Percentiles rank a stretch among this genome's conserved stretches.
phyloP scores from a whole-genome alignment of 2,113 vertebrate genomes.

The Aphelocoma coerulescens region DNA sequence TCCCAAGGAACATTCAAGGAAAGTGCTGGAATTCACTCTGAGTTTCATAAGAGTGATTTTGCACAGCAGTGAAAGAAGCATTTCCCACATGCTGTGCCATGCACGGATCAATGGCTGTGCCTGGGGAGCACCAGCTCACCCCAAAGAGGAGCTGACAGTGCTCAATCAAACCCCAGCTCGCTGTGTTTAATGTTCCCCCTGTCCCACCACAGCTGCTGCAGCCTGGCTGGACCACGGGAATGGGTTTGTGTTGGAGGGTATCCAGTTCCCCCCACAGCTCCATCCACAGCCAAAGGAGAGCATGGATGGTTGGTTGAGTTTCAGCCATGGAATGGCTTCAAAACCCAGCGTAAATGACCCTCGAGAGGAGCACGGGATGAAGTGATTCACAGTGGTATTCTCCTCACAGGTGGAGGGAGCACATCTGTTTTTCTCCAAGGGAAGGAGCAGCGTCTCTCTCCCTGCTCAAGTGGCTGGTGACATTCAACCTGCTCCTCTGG shows the following conservation, averaged over 20 bases:
- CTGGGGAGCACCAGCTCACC: not conserved
- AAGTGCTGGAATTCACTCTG: not conserved
- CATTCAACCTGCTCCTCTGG: not conserved
- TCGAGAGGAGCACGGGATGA: not conserved
- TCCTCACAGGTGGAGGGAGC: not conserved
- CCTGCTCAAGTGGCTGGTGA: not conserved
- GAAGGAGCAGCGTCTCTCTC: not conserved
- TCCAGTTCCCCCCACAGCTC: not conserved
- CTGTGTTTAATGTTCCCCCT: not conserved
- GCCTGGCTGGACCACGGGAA: not conserved
- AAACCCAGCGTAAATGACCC: not conserved
- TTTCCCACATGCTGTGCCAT: fast-evolving
- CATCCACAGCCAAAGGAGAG: not conserved
- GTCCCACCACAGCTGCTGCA: not conserved
- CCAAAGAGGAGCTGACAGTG: not conserved
- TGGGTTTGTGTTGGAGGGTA: not conserved
- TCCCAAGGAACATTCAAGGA: not conserved
- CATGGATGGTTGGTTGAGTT: not conserved
- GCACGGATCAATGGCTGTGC: fast-evolving
- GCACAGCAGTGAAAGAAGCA: not conserved
- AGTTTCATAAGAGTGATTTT: not conserved
- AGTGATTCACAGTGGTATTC: not conserved
- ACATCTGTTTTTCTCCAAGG: not conserved
- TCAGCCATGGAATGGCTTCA: not conserved
- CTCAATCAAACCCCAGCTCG: not conserved